Conservation (phyloP, 1,140 invertebrate genomes). For the Monochamus saltuarius region DNA sequence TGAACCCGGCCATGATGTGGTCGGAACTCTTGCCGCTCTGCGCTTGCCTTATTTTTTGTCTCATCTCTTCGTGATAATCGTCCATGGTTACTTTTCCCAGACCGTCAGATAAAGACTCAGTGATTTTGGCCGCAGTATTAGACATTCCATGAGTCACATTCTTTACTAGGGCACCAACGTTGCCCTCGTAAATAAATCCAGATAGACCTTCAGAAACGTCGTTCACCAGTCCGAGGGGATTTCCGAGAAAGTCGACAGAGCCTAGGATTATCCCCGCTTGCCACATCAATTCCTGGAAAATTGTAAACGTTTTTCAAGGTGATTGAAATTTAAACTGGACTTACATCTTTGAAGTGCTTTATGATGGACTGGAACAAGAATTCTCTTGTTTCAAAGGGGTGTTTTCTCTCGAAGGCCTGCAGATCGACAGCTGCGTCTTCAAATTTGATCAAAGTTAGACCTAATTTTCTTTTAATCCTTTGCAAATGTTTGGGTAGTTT, state of each 20-base stretch:
- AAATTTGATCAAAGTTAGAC: slow-evolving; percentile 89
- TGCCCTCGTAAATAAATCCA: slow-evolving; percentile 88
- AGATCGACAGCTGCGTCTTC: slow-evolving; percentile 94
- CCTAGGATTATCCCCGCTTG: slow-evolving; percentile 94
- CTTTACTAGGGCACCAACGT: slow-evolving; percentile 85
- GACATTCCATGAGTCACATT: slow-evolving; percentile 97
- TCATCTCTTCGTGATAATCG: slow-evolving; percentile 83
- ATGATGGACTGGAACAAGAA: slow-evolving; percentile 75
- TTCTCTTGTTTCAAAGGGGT: slow-evolving; percentile 86
- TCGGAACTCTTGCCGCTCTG: slow-evolving; percentile 65
- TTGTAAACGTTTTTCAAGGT: slow-evolving; percentile 8
- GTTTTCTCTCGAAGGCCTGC: slow-evolving; percentile 78
- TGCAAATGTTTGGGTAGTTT: slow-evolving; percentile 76
- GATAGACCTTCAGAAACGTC: slow-evolving; percentile 95
- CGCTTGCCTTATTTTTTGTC: slow-evolving; percentile 72
- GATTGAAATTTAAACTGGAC: slow-evolving; percentile 17
- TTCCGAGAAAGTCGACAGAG: slow-evolving; percentile 96
- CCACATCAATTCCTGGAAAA: slow-evolving; percentile 80
- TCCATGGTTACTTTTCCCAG: slow-evolving; percentile 86
- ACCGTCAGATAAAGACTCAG: slow-evolving; percentile 88
- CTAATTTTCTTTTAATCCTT: slow-evolving; percentile 81
- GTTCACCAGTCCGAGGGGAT: slow-evolving; percentile 92
- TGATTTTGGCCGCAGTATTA: slow-evolving; percentile 92
- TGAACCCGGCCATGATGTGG: slow-evolving; percentile 87
- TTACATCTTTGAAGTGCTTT: slow-evolving; percentile 79